A percentile compares a stretch with the other conserved stretches of the same genome.
Evolutionary conservation across 2,113 vertebrate species (phyloP).

Genomic region (Benitochromis conjunctus): DNA sequence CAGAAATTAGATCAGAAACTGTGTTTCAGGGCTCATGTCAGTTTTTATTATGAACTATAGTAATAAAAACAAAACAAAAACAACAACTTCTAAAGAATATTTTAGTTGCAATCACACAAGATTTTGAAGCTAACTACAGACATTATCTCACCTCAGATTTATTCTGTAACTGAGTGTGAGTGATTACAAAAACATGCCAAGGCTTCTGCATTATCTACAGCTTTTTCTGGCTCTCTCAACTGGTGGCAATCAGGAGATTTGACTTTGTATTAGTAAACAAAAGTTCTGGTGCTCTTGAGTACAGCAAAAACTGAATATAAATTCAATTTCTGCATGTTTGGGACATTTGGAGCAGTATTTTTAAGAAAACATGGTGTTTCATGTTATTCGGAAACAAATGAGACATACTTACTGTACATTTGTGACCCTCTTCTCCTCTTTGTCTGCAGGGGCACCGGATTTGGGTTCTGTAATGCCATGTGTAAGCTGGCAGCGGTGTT

Average conservation of each 20-base stretch:
- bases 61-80: not conserved
- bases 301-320: not conserved
- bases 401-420: not conserved
- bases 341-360: not conserved
- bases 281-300: not conserved
- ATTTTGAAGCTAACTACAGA: not conserved
- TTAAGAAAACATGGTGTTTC: not conserved
- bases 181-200: not conserved
- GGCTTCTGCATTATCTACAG: not conserved
- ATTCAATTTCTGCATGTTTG: not conserved
- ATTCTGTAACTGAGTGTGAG: not conserved
- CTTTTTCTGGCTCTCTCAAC: not conserved
- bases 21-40: not conserved
- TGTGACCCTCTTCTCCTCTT: not conserved
- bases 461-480: constrained; percentile 93
- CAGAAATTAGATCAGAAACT: not conserved
- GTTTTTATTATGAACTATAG: not conserved
- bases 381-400: not conserved
- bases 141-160: not conserved
- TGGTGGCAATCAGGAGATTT: not conserved
- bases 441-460: constrained; percentile 84
- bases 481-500: constrained; percentile 91
- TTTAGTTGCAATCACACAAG: not conserved
- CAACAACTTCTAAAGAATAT: not conserved
- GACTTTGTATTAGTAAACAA: not conserved